phyloP scores from a whole-genome alignment of 2,113 vertebrate species.

The Tauraco erythrolophus region DNA sequence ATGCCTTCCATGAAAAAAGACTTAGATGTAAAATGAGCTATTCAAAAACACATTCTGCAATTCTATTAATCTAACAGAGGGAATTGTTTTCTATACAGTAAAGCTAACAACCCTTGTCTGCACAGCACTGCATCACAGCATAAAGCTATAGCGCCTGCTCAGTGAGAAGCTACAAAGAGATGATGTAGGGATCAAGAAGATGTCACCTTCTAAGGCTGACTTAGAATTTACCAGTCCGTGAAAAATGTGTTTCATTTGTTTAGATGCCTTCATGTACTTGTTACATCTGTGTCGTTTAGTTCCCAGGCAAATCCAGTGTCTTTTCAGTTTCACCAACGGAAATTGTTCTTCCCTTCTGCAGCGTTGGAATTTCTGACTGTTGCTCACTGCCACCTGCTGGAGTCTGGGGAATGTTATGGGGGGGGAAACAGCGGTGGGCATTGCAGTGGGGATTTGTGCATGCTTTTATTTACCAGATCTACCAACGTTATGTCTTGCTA shows the following conservation, averaged over 20 bases:
- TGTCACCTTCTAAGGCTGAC: background rate
- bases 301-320: background rate
- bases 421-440: background rate
- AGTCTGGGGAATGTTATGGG: background rate
- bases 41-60: slow-evolving; percentile 54
- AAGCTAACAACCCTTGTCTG: background rate
- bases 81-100: background rate
- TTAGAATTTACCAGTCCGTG: slow-evolving; percentile 8
- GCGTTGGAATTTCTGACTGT: background rate
- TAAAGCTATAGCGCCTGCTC: background rate
- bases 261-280: slow-evolving; percentile 4
- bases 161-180: background rate
- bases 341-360: background rate
- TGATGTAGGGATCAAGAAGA: background rate
- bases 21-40: slow-evolving; percentile 41
- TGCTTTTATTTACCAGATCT: background rate
- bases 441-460: background rate
- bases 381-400: slow-evolving; percentile 69
- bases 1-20: slow-evolving; percentile 23
- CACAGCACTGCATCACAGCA: background rate
- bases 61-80: slow-evolving; percentile 22
- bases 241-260: slow-evolving; percentile 51
- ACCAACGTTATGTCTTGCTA: background rate
- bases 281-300: background rate
- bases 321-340: background rate